Conservation (phyloP, 2,797 vertebrate genomes). For the Chelidonichthys spinosus region DNA sequence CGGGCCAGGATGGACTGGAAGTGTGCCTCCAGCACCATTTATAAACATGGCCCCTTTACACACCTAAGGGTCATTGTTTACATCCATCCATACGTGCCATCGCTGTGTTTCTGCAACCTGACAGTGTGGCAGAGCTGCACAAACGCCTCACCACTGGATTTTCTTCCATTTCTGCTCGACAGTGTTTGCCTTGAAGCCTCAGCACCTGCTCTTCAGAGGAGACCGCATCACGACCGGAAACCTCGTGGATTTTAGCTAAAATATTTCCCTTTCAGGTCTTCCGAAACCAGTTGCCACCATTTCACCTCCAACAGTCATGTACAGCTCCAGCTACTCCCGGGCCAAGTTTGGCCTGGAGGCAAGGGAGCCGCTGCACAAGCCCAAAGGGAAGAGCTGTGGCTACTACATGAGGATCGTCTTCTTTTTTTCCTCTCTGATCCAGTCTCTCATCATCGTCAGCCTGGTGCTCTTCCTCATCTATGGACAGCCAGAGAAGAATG, state of each 20-base stretch:
- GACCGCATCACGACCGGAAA: neutral
- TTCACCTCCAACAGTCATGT: conserved; percentile 76
- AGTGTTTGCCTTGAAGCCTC: conserved; percentile 1
- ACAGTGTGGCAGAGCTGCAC: conserved; percentile 4
- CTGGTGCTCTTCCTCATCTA: conserved; percentile 97
- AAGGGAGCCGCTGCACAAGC: conserved; percentile 68
- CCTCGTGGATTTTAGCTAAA: conserved; percentile 20
- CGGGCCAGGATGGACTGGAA: conserved; percentile 82
- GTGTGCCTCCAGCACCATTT: conserved; percentile 73
- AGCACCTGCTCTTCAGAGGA: conserved; percentile 14
- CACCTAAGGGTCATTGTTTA: conserved; percentile 70
- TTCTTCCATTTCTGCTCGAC: conserved; percentile 2
- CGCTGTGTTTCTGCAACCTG: conserved; percentile 28
- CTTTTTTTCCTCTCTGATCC: conserved; percentile 94
- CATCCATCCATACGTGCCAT: conserved; percentile 55
- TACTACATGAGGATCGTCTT: conserved; percentile 93
- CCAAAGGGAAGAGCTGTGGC: conserved; percentile 85
- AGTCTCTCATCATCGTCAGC: conserved; percentile 94
- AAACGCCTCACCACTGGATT: neutral
- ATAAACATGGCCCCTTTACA: conserved; percentile 78
- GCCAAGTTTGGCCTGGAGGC: conserved; percentile 80
- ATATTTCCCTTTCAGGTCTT: conserved; percentile 24
- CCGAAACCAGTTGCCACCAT: conserved; percentile 48
- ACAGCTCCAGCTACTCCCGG: conserved; percentile 83
- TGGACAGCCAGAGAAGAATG: conserved; percentile 86